Evolutionary conservation across 2,113 vertebrate genomes (phyloP).

Genomic region (Orycteropus afer): DNA sequence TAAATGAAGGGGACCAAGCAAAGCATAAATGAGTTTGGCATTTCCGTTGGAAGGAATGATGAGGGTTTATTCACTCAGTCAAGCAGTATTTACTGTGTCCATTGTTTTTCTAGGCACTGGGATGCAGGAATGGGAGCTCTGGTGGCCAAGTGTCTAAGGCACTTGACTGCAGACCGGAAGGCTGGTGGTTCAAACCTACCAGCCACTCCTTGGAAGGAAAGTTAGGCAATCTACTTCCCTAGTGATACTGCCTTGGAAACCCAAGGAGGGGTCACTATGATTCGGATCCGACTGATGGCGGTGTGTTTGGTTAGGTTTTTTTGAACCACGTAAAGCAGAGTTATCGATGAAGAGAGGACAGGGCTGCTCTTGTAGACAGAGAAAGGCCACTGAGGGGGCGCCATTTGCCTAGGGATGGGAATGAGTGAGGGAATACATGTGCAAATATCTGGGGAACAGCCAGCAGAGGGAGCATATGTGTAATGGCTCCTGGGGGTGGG

Average conservation of each 20-base stretch:
- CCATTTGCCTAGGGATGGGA: not conserved
- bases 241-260: too few species aligned
- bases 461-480: not conserved
- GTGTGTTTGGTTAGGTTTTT: too few species aligned
- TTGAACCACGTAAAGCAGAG: not conserved
- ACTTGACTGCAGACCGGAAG: too few species aligned
- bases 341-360: not conserved
- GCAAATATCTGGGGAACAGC: not conserved
- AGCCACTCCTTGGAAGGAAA: too few species aligned
- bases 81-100: not conserved
- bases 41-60: not conserved
- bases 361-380: not conserved
- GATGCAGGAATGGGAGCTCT: too few species aligned
- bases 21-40: not conserved
- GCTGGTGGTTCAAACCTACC: too few species aligned
- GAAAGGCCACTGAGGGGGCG: not conserved
- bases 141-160: too few species aligned
- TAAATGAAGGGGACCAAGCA: conserved; percentile 2
- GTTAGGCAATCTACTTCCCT: too few species aligned
- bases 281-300: too few species aligned
- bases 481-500: not conserved
- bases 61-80: not conserved
- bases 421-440: not conserved
- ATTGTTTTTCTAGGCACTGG: not conserved
- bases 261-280: too few species aligned